Conservation (phyloP, 2,888 invertebrate species). For the Axea sp. region DNA sequence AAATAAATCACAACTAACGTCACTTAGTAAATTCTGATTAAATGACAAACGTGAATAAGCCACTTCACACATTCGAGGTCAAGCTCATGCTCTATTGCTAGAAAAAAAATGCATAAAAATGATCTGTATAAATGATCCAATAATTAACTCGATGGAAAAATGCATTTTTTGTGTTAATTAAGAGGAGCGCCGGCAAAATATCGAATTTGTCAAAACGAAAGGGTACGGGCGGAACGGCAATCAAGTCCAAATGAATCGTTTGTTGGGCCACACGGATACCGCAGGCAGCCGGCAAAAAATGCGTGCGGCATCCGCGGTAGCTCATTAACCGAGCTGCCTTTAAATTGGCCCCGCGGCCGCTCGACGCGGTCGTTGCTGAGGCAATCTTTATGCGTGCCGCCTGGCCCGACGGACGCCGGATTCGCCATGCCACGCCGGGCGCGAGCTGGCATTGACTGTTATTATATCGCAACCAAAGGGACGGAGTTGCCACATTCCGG, state of each 20-base stretch:
- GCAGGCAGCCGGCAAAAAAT: conserved; percentile 75
- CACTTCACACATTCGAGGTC: conserved; percentile 47
- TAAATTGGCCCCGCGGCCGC: conserved; percentile 77
- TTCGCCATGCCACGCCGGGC: conserved; percentile 30
- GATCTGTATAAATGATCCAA: conserved; percentile 44
- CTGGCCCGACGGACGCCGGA: conserved; percentile 66
- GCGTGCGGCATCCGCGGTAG: conserved; percentile 78
- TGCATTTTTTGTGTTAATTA: conserved; percentile 58
- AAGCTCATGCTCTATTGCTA: conserved; percentile 1
- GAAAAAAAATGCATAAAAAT: conserved; percentile 34
- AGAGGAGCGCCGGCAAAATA: conserved; percentile 50
- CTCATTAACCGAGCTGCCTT: conserved; percentile 78
- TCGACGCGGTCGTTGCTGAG: conserved; percentile 57
- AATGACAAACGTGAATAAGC: conserved; percentile 43
- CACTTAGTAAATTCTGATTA: conserved; percentile 24
- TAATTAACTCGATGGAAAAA: conserved; percentile 57
- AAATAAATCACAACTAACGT: conserved; percentile 24
- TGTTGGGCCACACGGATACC: conserved; percentile 67
- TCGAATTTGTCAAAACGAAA: conserved; percentile 62
- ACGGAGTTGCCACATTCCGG: conserved; percentile 43
- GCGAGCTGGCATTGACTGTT: conserved; percentile 49
- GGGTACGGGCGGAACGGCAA: conserved; percentile 35
- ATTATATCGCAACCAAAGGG: conserved; percentile 42
- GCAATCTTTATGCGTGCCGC: conserved; percentile 77
- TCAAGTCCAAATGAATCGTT: conserved; percentile 58